These are phyloP conservation scores for Gryon sp. DNA, from an alignment of 1,140 invertebrate genomes.

Conservation along the genomic window DNA sequence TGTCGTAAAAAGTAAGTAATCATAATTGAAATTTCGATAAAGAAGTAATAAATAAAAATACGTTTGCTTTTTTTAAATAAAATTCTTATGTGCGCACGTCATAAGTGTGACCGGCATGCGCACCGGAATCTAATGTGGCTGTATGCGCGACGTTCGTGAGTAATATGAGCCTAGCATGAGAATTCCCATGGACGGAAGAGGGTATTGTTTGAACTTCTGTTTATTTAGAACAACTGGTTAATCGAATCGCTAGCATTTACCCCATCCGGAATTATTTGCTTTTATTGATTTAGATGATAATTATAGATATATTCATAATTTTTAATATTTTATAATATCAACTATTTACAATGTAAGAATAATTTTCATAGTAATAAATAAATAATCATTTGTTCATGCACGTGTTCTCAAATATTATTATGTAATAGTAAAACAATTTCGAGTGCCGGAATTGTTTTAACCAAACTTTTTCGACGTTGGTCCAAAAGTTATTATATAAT, in stretches of 20 bases:
- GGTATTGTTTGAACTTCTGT: constrained; percentile 48
- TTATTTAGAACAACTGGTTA: constrained; percentile 39
- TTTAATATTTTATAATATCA: not conserved
- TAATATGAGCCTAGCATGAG: constrained; percentile 59
- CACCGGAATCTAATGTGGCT: constrained; percentile 66
- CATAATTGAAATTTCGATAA: too few relatives aligned
- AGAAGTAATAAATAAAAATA: not conserved
- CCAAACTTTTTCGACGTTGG: not conserved
- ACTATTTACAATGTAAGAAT: not conserved
- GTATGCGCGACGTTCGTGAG: constrained; percentile 23
- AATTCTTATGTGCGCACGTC: constrained; percentile 64
- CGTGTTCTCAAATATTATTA: constrained; percentile 15
- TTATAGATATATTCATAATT: not conserved
- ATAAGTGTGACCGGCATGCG: constrained; percentile 74
- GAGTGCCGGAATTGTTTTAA: not conserved
- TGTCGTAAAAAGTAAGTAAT: too few relatives aligned
- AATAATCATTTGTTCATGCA: constrained; percentile 10
- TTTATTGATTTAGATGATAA: constrained; percentile 14
- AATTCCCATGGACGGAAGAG: constrained; percentile 68
- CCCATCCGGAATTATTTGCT: not conserved
- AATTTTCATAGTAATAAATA: not conserved
- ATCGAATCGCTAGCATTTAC: constrained; percentile 1
- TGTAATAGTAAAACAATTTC: constrained; percentile 30
- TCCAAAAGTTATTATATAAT: constrained; percentile 16
- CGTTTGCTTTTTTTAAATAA: constrained; percentile 1